A percentile compares a stretch with the other conserved stretches of the same genome.
Evolutionary conservation across 1,140 invertebrate species (phyloP).

Genomic region (Nomia melanderi): DNA sequence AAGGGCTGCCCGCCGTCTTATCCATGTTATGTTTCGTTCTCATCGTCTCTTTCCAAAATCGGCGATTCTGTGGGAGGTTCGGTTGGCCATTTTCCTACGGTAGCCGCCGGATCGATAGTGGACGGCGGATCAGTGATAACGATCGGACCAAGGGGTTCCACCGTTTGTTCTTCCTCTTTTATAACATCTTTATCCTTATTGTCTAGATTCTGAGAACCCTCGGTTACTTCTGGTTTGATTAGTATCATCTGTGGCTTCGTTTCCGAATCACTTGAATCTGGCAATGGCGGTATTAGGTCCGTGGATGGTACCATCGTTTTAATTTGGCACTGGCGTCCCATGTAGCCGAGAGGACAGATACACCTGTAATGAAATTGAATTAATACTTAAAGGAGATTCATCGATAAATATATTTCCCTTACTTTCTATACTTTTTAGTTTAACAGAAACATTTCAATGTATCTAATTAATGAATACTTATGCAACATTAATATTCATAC

Average conservation of each 20-base stretch:
- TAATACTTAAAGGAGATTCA: too few relatives aligned
- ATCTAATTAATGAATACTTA: too few relatives aligned
- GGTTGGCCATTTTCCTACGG: constrained; percentile 78
- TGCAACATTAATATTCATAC: too few relatives aligned
- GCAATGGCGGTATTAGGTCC: constrained; percentile 75
- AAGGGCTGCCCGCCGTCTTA: not conserved
- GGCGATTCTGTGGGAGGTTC: constrained; percentile 71
- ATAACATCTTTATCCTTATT: constrained; percentile 46
- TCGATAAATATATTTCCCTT: too few relatives aligned
- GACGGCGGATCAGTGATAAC: constrained; percentile 72
- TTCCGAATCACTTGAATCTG: constrained; percentile 32
- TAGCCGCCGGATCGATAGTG: constrained; percentile 71
- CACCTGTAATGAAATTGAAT: constrained; percentile 65
- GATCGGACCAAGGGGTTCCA: constrained; percentile 71
- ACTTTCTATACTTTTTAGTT: too few relatives aligned
- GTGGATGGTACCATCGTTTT: constrained; percentile 73
- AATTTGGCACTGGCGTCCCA: constrained; percentile 77
- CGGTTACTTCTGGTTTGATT: constrained; percentile 36
- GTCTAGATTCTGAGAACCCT: constrained; percentile 52
- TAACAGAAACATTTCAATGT: too few relatives aligned
- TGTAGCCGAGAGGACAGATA: constrained; percentile 74
- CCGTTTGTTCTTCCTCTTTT: constrained; percentile 61
- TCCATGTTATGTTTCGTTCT: constrained; percentile 79
- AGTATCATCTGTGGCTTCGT: constrained; percentile 15
- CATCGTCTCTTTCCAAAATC: constrained; percentile 70